Conservation (phyloP, 2,888 invertebrate species). For the Lasius fuliginosus region DNA sequence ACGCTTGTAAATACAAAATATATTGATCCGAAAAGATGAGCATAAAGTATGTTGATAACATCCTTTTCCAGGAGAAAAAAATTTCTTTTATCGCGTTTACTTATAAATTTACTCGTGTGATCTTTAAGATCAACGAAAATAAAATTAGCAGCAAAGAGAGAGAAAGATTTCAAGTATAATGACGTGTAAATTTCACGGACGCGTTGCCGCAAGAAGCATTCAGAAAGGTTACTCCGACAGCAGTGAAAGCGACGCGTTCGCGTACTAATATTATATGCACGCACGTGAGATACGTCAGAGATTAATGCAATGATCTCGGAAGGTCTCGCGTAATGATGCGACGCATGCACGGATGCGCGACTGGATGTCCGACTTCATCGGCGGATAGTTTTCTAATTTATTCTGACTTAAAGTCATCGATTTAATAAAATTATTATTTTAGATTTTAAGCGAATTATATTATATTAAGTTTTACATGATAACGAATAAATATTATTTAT, state of each 20-base stretch:
- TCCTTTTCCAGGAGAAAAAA: neutral
- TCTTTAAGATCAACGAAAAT: constrained; percentile 38
- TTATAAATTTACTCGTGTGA: neutral
- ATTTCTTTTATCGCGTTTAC: neutral
- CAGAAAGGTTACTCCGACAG: constrained; percentile 59
- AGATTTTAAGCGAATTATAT: neutral
- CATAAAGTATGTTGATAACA: neutral
- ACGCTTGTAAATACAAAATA: neutral
- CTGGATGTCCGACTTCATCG: constrained; percentile 23
- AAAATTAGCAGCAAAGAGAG: constrained; percentile 31
- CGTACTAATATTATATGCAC: constrained; percentile 58
- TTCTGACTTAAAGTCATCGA: neutral
- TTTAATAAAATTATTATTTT: neutral
- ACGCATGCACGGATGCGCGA: constrained; percentile 7
- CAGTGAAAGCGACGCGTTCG: constrained; percentile 68
- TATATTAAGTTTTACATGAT: neutral
- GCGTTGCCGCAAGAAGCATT: constrained; percentile 30
- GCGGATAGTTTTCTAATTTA: neutral
- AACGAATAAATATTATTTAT: neutral
- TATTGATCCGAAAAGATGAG: neutral
- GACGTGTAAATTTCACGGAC: constrained; percentile 63
- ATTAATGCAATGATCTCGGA: constrained; percentile 47
- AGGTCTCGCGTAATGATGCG: constrained; percentile 20
- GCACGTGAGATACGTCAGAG: constrained; percentile 28
- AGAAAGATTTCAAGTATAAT: constrained; percentile 32